Evolutionary conservation across 2,888 invertebrate genomes (phyloP).

Genomic region (Spilosoma lubricipeda): DNA sequence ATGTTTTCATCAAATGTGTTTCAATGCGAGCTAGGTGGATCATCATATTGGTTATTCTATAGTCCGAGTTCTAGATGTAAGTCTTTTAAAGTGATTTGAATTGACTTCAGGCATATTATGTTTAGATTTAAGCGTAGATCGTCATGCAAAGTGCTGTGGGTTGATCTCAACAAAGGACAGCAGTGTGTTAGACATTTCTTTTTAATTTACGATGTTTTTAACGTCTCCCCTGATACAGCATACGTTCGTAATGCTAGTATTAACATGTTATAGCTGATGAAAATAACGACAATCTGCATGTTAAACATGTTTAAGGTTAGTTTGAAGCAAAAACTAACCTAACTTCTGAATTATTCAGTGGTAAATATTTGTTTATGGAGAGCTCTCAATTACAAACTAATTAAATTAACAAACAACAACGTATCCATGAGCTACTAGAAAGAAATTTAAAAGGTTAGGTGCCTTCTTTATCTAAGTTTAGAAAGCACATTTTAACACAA

Average conservation of each 20-base stretch:
- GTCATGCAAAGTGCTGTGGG: too few species aligned
- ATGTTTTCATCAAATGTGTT: constrained; percentile 79
- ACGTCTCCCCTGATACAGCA: background rate
- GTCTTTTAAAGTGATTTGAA: too few species aligned
- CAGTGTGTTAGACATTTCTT: too few species aligned
- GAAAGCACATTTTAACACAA: too few species aligned
- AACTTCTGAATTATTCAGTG: background rate
- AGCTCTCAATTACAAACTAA: background rate
- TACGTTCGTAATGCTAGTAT: background rate
- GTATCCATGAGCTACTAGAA: too few species aligned
- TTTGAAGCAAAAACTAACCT: background rate
- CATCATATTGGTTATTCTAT: constrained; percentile 59
- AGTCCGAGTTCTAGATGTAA: background rate
- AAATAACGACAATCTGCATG: background rate
- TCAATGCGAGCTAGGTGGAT: constrained; percentile 83
- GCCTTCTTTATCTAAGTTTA: too few species aligned
- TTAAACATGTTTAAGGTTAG: background rate
- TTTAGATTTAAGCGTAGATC: too few species aligned
- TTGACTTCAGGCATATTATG: too few species aligned
- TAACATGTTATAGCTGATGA: background rate
- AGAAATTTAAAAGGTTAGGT: too few species aligned
- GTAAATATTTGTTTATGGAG: background rate
- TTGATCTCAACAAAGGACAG: too few species aligned
- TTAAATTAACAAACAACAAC: too few species aligned
- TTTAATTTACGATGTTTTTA: too few species aligned